Conservation (phyloP, 2,888 invertebrate genomes). For the Zonitis immaculata region DNA sequence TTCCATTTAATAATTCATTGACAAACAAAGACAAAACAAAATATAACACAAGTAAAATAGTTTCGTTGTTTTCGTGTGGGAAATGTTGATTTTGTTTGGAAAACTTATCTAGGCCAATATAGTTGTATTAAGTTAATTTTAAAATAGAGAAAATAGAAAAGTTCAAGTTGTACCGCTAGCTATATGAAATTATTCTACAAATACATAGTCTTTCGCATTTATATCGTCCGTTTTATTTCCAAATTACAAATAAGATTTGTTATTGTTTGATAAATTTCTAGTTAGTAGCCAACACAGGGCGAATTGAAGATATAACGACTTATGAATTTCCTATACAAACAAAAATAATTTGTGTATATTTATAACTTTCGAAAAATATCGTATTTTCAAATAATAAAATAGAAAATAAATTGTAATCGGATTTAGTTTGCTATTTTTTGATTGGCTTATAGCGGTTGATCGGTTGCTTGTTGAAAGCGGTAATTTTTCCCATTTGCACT, state of each 20-base stretch:
- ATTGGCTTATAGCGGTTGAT: neutral
- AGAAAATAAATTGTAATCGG: too few relatives aligned
- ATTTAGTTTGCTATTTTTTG: neutral
- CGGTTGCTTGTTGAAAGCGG: neutral
- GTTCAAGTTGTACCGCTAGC: conserved; percentile 19
- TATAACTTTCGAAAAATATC: neutral
- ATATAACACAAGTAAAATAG: neutral
- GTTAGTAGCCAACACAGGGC: too few relatives aligned
- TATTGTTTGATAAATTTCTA: neutral
- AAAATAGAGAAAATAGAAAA: conserved; percentile 16
- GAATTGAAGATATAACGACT: too few relatives aligned
- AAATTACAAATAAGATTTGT: neutral
- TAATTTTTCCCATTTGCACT: neutral
- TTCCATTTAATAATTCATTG: conserved; percentile 14
- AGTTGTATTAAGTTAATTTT: conserved; percentile 15
- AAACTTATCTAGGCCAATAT: conserved; percentile 21
- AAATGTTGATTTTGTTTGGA: neutral
- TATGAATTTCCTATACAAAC: neutral
- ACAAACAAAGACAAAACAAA: neutral
- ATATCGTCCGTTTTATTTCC: conserved; percentile 10
- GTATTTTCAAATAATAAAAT: too few relatives aligned
- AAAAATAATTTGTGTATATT: too few relatives aligned
- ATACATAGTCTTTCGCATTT: too few relatives aligned
- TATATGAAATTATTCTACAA: conserved; percentile 14
- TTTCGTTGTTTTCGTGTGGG: neutral